Evolutionary conservation across 2,888 invertebrate genomes (phyloP).

Genomic region (Microctonus brassicae): DNA sequence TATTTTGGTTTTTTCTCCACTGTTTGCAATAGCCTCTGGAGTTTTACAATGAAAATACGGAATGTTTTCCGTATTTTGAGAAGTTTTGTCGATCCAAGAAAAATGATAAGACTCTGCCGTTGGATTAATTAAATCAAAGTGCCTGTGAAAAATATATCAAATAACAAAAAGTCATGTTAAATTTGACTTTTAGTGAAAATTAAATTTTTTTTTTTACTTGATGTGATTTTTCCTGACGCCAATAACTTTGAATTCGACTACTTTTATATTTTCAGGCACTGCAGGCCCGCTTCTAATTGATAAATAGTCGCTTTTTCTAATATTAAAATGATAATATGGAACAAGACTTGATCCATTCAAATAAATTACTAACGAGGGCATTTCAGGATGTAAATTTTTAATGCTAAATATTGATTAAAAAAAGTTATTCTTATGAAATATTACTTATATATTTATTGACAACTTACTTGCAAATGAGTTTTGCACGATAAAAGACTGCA

Average conservation of each 20-base stretch:
- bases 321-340: slow-evolving; percentile 80
- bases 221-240: slow-evolving; percentile 74
- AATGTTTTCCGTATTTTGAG: slow-evolving; percentile 66
- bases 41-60: slow-evolving; percentile 73
- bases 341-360: slow-evolving; percentile 75
- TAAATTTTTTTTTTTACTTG: slow-evolving; percentile 64
- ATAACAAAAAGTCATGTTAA: background rate
- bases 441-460: background rate
- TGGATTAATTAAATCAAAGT: slow-evolving; percentile 78
- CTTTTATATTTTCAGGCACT: slow-evolving; percentile 71
- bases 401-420: too few species aligned
- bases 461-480: slow-evolving; percentile 70
- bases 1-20: slow-evolving; percentile 74
- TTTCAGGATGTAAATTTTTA: slow-evolving; percentile 71
- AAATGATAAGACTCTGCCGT: slow-evolving; percentile 75
- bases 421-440: background rate
- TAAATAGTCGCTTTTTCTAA: slow-evolving; percentile 77
- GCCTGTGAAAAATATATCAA: slow-evolving; percentile 63
- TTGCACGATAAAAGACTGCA: slow-evolving; percentile 72
- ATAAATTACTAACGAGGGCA: slow-evolving; percentile 56
- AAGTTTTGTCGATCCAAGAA: slow-evolving; percentile 73
- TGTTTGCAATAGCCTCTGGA: slow-evolving; percentile 74
- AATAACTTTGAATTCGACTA: slow-evolving; percentile 77
- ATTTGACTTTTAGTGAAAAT: slow-evolving; percentile 5
- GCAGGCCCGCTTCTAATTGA: slow-evolving; percentile 66